A percentile compares a stretch with the other conserved stretches of the same genome.
Evolutionary conservation across 1,140 invertebrate genomes (phyloP).

Genomic region (Nymphalis io): DNA sequence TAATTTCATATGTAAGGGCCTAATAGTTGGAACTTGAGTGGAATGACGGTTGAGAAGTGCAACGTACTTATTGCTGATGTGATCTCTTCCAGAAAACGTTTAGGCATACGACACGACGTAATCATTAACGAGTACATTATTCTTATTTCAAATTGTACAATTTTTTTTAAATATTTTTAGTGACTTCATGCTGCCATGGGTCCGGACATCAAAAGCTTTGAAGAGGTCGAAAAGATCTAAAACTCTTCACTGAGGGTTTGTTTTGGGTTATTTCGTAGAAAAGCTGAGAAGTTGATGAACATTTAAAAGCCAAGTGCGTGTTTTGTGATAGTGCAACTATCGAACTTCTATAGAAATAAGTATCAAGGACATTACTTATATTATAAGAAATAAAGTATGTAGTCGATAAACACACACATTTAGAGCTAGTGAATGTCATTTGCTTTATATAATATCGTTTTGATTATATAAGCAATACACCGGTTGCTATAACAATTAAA

Average conservation of each 20-base stretch:
- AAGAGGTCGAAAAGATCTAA: constrained; percentile 70
- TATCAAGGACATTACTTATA: background rate
- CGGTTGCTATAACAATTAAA: background rate
- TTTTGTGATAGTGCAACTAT: background rate
- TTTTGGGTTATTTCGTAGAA: background rate
- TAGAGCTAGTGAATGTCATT: background rate
- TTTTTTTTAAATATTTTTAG: constrained; percentile 52
- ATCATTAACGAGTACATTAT: background rate
- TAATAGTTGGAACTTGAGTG: too few relatives aligned
- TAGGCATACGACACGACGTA: too few relatives aligned
- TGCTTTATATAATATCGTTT: background rate
- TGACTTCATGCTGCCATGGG: constrained; percentile 70
- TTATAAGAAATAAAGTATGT: background rate
- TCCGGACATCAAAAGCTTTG: constrained; percentile 62
- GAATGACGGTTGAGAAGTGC: too few relatives aligned
- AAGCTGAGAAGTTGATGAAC: background rate
- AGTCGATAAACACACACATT: background rate
- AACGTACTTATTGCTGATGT: too few relatives aligned
- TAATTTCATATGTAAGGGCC: too few relatives aligned
- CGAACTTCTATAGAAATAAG: background rate
- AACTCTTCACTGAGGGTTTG: constrained; percentile 55
- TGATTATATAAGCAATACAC: background rate
- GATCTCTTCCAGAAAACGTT: too few relatives aligned
- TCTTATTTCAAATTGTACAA: background rate
- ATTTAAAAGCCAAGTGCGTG: too few relatives aligned